phyloP scores from a whole-genome alignment of 2,113 vertebrate genomes.

The Ceyx margarethae region DNA sequence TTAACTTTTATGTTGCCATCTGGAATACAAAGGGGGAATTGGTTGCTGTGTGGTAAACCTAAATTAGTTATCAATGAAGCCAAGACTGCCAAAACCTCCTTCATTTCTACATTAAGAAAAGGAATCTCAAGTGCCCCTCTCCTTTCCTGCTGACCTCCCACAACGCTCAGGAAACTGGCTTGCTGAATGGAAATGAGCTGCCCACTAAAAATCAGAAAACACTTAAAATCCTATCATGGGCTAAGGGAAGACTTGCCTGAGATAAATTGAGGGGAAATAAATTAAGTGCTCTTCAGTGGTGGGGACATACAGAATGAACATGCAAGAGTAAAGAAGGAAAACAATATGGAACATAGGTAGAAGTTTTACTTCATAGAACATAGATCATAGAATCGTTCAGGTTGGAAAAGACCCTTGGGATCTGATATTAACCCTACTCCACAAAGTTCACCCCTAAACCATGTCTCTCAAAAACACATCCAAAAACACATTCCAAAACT shows the following conservation, averaged over 20 bases:
- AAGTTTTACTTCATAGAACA: background rate
- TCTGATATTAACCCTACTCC: no score
- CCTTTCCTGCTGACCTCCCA: fast-evolving
- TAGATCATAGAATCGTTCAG: no score
- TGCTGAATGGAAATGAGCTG: background rate
- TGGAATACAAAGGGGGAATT: background rate
- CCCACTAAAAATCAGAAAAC: background rate
- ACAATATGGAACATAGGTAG: background rate
- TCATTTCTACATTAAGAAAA: background rate
- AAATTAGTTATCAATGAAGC: background rate
- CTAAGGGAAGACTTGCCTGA: background rate
- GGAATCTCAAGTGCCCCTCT: background rate
- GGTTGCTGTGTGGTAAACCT: background rate
- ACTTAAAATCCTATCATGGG: background rate
- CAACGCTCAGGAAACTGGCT: background rate
- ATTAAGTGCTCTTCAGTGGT: background rate
- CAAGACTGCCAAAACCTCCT: background rate
- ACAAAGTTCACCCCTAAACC: no score
- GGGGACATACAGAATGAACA: background rate
- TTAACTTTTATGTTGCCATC: background rate
- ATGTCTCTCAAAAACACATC: no score
- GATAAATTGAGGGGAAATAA: background rate
- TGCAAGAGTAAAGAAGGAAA: background rate
- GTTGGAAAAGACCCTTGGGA: no score
- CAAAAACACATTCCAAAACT: background rate